Evolutionary conservation across 2,888 invertebrate genomes (phyloP).

Genomic region (Unio delphinus): DNA sequence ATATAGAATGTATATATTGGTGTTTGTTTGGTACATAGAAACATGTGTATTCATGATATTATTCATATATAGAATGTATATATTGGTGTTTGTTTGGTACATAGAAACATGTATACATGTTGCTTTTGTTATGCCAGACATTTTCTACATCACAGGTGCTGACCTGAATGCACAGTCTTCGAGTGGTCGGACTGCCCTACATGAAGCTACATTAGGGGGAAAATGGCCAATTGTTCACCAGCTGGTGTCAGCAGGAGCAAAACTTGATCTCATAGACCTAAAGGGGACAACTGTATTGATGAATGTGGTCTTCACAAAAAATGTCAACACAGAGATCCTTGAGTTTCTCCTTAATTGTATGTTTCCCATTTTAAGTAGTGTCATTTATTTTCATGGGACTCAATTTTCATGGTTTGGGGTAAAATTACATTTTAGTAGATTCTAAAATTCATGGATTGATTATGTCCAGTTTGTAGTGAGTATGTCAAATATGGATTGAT

Average conservation of each 20-base stretch:
- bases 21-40: too few relatives aligned
- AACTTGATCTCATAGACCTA: slow-evolving; percentile 41
- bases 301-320: slow-evolving; percentile 19
- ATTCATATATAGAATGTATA: too few relatives aligned
- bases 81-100: neutral
- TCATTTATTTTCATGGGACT: too few relatives aligned
- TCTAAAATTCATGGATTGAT: too few relatives aligned
- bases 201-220: slow-evolving; percentile 36
- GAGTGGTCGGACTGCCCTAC: slow-evolving; percentile 39
- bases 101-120: neutral
- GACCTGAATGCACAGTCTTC: slow-evolving; percentile 38
- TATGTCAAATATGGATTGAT: too few relatives aligned
- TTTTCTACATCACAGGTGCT: slow-evolving; percentile 27
- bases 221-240: slow-evolving; percentile 20
- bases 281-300: slow-evolving; percentile 41
- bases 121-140: neutral
- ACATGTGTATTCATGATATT: too few relatives aligned
- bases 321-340: slow-evolving; percentile 22
- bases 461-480: too few relatives aligned
- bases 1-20: too few relatives aligned
- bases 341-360: slow-evolving; percentile 29
- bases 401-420: too few relatives aligned
- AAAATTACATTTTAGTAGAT: too few relatives aligned
- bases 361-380: neutral
- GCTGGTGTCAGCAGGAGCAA: slow-evolving; percentile 40